Conservation (phyloP, 2,888 invertebrate species). For the Germaria angustata region DNA sequence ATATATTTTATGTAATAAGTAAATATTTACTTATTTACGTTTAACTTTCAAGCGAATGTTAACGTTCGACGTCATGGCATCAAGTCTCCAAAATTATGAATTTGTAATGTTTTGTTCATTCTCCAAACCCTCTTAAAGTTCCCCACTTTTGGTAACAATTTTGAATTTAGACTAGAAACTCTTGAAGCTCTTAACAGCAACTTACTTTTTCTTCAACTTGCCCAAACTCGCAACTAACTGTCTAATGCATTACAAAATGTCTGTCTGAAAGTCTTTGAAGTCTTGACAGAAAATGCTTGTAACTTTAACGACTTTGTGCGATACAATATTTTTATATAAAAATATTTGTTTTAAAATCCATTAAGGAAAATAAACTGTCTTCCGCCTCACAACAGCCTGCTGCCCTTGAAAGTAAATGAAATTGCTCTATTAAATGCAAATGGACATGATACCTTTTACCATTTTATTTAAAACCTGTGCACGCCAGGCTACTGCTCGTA, state of each 20-base stretch:
- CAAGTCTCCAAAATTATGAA: too few relatives aligned
- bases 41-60: too few relatives aligned
- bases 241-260: background rate
- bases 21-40: too few relatives aligned
- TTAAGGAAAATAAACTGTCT: background rate
- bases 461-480: background rate
- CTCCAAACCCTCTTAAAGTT: background rate
- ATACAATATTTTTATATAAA: background rate
- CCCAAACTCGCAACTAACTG: background rate
- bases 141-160: background rate
- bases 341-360: conserved; percentile 9
- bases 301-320: background rate
- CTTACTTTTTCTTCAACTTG: background rate
- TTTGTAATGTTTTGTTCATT: too few relatives aligned
- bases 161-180: background rate
- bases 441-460: conserved; percentile 34
- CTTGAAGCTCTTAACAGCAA: background rate
- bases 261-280: background rate
- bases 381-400: background rate
- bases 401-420: conserved; percentile 2
- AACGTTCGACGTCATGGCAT: too few relatives aligned
- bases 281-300: background rate
- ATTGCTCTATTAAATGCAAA: conserved; percentile 7
- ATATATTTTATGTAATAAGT: too few relatives aligned
- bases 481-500: background rate